These are phyloP conservation scores for Neogobius melanostomus DNA, from an alignment of 2,113 vertebrate genomes.

Conservation along the genomic window DNA sequence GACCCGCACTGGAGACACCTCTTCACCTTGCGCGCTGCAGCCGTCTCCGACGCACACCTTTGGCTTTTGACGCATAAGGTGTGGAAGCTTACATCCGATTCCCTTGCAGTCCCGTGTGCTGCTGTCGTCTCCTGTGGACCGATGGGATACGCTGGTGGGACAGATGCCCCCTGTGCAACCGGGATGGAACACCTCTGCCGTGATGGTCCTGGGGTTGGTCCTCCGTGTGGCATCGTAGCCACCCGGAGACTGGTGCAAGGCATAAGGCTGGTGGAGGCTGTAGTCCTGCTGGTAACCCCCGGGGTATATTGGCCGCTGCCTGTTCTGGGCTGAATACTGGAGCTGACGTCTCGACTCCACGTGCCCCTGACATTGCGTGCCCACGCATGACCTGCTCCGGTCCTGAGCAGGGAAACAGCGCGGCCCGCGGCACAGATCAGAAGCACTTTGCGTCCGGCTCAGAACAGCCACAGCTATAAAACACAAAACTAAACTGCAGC, in stretches of 20 bases:
- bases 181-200: slow-evolving; percentile 68
- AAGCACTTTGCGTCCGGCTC: slow-evolving; percentile 1
- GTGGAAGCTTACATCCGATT: slow-evolving; percentile 76
- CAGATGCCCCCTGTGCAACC: slow-evolving; percentile 63
- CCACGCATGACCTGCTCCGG: slow-evolving; percentile 60
- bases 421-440: slow-evolving; percentile 66
- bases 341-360: slow-evolving; percentile 33
- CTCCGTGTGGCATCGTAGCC: slow-evolving; percentile 34
- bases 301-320: slow-evolving; percentile 34
- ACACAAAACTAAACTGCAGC: slow-evolving; percentile 23
- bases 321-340: slow-evolving; percentile 27
- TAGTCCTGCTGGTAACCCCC: slow-evolving; percentile 49
- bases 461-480: slow-evolving; percentile 36
- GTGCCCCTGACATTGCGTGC: slow-evolving; percentile 69
- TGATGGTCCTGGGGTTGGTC: slow-evolving; percentile 71
- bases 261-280: slow-evolving; percentile 56
- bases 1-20: slow-evolving; percentile 66
- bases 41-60: slow-evolving; percentile 69
- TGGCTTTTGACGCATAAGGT: slow-evolving; percentile 68
- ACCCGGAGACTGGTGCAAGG: slow-evolving; percentile 53
- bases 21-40: slow-evolving; percentile 50
- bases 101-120: slow-evolving; percentile 73
- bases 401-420: slow-evolving; percentile 58
- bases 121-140: slow-evolving; percentile 34
- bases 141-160: slow-evolving; percentile 39